Base-by-base conservation (phyloP, 2,113 vertebrate genomes). In the Pogona vitticeps region DNA sequence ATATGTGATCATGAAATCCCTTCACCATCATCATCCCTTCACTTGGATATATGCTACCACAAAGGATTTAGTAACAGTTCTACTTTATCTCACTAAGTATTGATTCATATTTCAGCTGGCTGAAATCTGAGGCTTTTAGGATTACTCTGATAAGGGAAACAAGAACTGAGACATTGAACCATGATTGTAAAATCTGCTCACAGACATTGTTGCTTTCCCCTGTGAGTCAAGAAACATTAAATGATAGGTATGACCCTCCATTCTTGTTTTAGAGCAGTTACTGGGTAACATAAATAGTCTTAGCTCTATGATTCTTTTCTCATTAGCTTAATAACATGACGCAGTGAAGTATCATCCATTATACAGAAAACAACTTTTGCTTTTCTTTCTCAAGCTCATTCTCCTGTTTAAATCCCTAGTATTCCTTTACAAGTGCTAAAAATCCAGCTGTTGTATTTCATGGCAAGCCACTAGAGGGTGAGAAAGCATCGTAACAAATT, bases 401-500 rank as follows among this genome's bases (percentile, higher is more conserved):
- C 17, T 75, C 36, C 15, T 18, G 88, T 65, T 75, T 17, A 75
- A 68, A 5, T 31, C 63, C 58, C 0, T 13, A 42, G 68, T 7
- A 52, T 8, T 13, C 59, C 65, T 17, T 14, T 52, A 33, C 26
- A 65, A 46, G 63, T 20, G 5, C 10, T 52, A 36, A 76, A 3
- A 13, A 71, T 58, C 46, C 26, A 61, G 20, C 6, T 31, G 33
- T 58, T 71, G 36, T 33, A 61, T 36, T 73, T 20, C 58, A 52
- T 52, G 56, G 40, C 21, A 67, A 73, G 40, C 58, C 87, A 79
- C 76, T 56, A 79, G 87, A 72, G 87, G 87, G 87, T 61, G 46
- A 73, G 26, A 79, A 83, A 83, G 70, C 56, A 63, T 83, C 63
- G 52, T 38, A 6, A 15, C 6, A 71, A 65, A 21, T 4, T 33